Evolutionary conservation across 2,797 vertebrate genomes (phyloP).

Genomic region (Xenentodon cancila): DNA sequence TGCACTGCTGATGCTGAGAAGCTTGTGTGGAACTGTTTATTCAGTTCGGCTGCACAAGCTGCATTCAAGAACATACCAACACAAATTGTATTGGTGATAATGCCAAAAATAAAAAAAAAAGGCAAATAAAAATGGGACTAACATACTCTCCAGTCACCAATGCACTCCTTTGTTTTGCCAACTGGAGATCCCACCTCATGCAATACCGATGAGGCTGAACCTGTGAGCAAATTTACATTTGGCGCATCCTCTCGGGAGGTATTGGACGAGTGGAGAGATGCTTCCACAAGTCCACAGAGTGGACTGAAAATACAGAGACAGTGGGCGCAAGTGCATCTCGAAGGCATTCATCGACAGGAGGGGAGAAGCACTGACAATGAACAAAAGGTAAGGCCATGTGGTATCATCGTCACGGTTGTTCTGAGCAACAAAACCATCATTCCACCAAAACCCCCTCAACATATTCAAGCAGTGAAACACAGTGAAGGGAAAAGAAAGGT

Average conservation of each 20-base stretch:
- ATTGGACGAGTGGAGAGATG: conserved; percentile 55
- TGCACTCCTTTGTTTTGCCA: conserved; percentile 19
- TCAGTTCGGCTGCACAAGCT: conserved; percentile 51
- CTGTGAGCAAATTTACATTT: neutral
- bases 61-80: conserved; percentile 65
- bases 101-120: conserved; percentile 1
- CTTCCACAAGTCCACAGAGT: conserved; percentile 37
- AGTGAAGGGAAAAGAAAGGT: conserved; percentile 5
- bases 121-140: conserved; percentile 4
- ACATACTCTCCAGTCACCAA: conserved; percentile 60
- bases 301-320: conserved; percentile 22
- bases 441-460: conserved; percentile 11
- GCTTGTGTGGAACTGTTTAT: conserved; percentile 49
- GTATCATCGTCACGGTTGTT: conserved; percentile 65
- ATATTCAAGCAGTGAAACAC: conserved; percentile 8
- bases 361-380: conserved; percentile 53
- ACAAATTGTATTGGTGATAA: conserved; percentile 20
- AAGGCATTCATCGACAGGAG: conserved; percentile 57
- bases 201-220: neutral
- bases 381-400: conserved; percentile 73
- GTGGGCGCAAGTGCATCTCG: conserved; percentile 65
- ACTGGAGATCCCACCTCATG: conserved; percentile 7
- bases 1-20: conserved; percentile 66
- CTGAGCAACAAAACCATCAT: conserved; percentile 26
- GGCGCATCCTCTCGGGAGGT: conserved; percentile 10